Base-by-base conservation (phyloP, 53 echinoderm and acorn worm species). In the Luidia sarsii region DNA sequence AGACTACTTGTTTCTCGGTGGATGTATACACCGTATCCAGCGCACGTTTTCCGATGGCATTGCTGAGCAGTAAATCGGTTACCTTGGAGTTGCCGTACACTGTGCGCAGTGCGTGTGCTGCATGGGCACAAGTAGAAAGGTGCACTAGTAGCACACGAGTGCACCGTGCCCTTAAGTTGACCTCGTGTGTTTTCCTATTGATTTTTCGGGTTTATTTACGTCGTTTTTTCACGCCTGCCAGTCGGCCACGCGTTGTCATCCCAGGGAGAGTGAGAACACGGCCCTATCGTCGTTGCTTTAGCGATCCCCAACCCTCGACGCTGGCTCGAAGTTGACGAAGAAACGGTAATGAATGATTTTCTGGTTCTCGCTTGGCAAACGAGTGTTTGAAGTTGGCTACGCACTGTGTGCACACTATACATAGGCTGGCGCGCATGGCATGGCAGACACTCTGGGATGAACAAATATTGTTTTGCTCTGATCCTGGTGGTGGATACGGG, bases 181-280 rank as follows among this genome's bases (percentile, higher is more conserved):
- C 72, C 72, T 72, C 55, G 37, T 4, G 36, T 72, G 72, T 72
- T 72, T 22, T 72, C 19, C 55, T 72, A 72, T 72, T 50, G 72
- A 72, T 72, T 72, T 71, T 71, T 37, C 4, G 31, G 50, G 72
- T 72, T 53, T 56, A 53, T 72, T 72, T 72, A 27, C 72, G 24
- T 72, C 72, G 72, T 72, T 72, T 72, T 41, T 41, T 41, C 41
- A 41, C 23, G 22, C 20, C 55, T 22, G 10, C 14, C 54, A 72
- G 55, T 9, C 56, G 53, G 52, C 52, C 53, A 71, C 52, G 24
- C 50, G 52, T 35, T 52, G 49, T 70, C 70, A 31, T 51, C 33
- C 52, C 21, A 19, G 13, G 38, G 54, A 50, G 54, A 72, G 11
- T 56, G 24, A 55, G 55, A 72, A 16, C 36, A 37, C 24, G 38